Evolutionary conservation across 1,140 invertebrate species (phyloP).

Genomic region (Nasonia vitripennis): DNA sequence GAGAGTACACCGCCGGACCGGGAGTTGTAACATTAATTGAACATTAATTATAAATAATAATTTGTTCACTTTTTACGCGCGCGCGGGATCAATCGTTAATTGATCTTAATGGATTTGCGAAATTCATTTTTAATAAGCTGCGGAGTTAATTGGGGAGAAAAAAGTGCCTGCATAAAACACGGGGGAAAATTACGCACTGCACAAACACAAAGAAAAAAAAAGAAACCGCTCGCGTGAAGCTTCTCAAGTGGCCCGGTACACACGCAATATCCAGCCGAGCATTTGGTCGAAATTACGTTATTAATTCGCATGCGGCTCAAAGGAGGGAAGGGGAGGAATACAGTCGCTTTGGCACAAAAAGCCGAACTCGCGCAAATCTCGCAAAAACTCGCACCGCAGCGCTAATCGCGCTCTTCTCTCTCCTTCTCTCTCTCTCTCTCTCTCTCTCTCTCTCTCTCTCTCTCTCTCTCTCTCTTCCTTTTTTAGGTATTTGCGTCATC

Average conservation of each 20-base stretch:
- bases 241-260: neutral
- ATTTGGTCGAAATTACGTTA: constrained; percentile 18
- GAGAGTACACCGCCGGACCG: neutral
- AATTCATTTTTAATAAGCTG: neutral
- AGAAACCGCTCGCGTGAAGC: neutral
- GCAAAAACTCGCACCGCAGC: neutral
- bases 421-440: neutral
- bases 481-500: constrained; percentile 15
- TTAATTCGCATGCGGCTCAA: neutral
- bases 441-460: neutral
- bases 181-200: neutral
- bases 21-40: constrained; percentile 29
- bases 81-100: neutral
- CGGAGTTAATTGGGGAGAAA: neutral
- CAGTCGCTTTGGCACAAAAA: neutral
- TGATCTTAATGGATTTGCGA: constrained; percentile 3
- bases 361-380: neutral
- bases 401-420: neutral
- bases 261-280: neutral
- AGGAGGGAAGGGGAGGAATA: neutral
- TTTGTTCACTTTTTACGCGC: neutral
- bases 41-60: constrained; percentile 49
- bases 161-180: too few species aligned
- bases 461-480: constrained; percentile 1
- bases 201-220: neutral